phyloP scores from a whole-genome alignment of 2,797 vertebrate genomes.

The Arnoldichthys spilopterus region DNA sequence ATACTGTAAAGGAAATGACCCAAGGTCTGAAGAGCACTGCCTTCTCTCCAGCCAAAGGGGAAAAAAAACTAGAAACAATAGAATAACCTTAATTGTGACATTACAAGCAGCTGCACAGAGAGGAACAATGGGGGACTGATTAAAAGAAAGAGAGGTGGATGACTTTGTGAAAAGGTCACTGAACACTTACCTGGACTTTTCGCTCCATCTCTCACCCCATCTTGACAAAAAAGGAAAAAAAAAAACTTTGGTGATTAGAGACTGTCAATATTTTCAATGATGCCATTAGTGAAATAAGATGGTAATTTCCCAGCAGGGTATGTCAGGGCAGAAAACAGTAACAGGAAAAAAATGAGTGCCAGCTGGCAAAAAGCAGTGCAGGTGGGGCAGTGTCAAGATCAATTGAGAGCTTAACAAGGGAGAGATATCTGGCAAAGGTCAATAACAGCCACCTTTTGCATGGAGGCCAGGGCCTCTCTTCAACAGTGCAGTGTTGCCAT shows the following conservation, averaged over 20 bases:
- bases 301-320: conserved; percentile 73
- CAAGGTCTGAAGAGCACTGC: conserved; percentile 65
- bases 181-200: conserved; percentile 78
- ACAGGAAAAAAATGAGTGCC: conserved; percentile 54
- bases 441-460: conserved; percentile 65
- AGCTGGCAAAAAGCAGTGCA: conserved; percentile 34
- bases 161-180: conserved; percentile 85
- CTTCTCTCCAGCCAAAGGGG: conserved; percentile 59
- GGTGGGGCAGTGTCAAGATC: conserved; percentile 69
- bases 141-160: conserved; percentile 78
- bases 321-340: conserved; percentile 76
- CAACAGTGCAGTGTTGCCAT: conserved; percentile 58
- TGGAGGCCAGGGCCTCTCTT: conserved; percentile 61
- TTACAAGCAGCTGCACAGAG: conserved; percentile 75
- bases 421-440: conserved; percentile 75
- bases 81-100: conserved; percentile 79
- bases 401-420: conserved; percentile 78
- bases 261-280: conserved; percentile 63
- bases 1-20: conserved; percentile 78
- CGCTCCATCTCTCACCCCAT: conserved; percentile 42
- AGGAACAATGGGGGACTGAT: conserved; percentile 80
- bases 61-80: conserved; percentile 73
- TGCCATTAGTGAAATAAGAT: conserved; percentile 77
- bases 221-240: conserved; percentile 31
- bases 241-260: conserved; percentile 67